phyloP scores from a whole-genome alignment of 1,140 invertebrate species.

The Vanessa atalanta region DNA sequence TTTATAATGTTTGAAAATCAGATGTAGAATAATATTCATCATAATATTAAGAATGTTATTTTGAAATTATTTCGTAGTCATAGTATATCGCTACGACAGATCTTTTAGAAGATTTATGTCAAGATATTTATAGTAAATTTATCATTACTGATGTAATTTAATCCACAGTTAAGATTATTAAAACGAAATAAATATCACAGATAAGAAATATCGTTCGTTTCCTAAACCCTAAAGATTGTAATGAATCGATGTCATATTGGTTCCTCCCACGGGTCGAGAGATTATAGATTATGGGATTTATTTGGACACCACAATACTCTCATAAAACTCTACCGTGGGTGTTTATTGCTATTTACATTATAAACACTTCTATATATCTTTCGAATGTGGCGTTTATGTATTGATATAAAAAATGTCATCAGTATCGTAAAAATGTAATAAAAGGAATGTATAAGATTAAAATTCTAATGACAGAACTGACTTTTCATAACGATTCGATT shows the following conservation, averaged over 20 bases:
- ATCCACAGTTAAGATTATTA: conserved; percentile 1
- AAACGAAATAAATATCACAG: conserved; percentile 4
- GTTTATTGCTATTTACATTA: conserved; percentile 53
- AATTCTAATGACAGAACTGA: background rate
- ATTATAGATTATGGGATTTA: conserved; percentile 53
- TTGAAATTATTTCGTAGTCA: too few species aligned
- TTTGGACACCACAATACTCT: conserved; percentile 52
- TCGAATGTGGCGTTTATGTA: conserved; percentile 25
- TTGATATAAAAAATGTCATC: conserved; percentile 35
- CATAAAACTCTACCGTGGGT: conserved; percentile 54
- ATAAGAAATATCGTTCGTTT: conserved; percentile 15
- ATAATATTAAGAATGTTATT: too few species aligned
- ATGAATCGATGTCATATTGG: conserved; percentile 43
- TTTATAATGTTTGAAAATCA: too few species aligned
- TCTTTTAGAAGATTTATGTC: too few species aligned
- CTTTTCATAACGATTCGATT: too few species aligned
- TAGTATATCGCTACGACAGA: too few species aligned
- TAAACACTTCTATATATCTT: conserved; percentile 37
- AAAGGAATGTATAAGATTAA: conserved; percentile 2
- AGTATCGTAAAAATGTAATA: conserved; percentile 20
- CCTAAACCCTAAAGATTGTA: conserved; percentile 27
- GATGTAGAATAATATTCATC: too few species aligned
- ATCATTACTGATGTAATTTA: too few species aligned
- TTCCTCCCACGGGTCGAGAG: conserved; percentile 44
- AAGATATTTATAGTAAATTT: too few species aligned